Base-by-base conservation (phyloP, 2,888 invertebrate genomes). In the Rotaria macrura region DNA sequence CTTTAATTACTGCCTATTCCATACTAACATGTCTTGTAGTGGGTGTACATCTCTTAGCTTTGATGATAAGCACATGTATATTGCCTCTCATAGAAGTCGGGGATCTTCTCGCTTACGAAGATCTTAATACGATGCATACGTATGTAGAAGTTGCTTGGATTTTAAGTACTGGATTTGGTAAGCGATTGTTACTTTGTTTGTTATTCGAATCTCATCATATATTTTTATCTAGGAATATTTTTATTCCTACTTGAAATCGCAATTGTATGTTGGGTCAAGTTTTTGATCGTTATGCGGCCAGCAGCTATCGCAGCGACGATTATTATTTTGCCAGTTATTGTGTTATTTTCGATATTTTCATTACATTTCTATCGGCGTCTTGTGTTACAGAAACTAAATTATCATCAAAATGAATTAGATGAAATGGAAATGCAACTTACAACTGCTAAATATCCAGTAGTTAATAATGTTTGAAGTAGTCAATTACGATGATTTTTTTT, bases 1-100 rank as follows among this genome's bases (percentile, higher is more conserved):
- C 57, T 29, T 43, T 85, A 20, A 34, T 85, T 12, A 40, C 65
- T 20, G 47, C 72, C 14, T 85, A 85, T 84, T 95, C 95, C 0
- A 93, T 96, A 0, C 95, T 95, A 91, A 96, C 96, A 3, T 95
- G 96, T 0, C 93, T 97, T 0, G 92, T 97, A 54, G 96, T 97
- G 17, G 95, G 96, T 0, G 96, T 97, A 0, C 96, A 97, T 90
- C 94, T 97, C 89, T 94, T 97, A 89, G 96, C 97, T 0, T 92
- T 97, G 79, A 96, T 97, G 96, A 96, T 97, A 91, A 95, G 95
- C 89, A 97, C 97, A 0, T 97, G 96, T 90, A 94, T 97, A 87
- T 92, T 97, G 88, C 96, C 96, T 1, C 95, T 96, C 90, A 95
- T 97, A 86, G 97, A 97, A 90, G 95, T 96, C 2, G 34, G 34